Evolutionary conservation across 1,140 invertebrate genomes (phyloP).

Genomic region (fruit fly (Drosophila melanogaster)): Release_6_plus_ISO1_MT NC_004354.4:4858001-4858500

Average conservation of each 20-base stretch:
- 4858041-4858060: conserved; percentile 52
- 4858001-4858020: conserved; percentile 61
- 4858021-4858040: conserved; percentile 77
- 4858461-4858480: conserved; percentile 45
- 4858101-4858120: conserved; percentile 81
- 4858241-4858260: conserved; percentile 57
- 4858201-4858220: conserved; percentile 43
- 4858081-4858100: conserved; percentile 60
- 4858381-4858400: not conserved
- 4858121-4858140: conserved; percentile 59
- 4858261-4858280: conserved; percentile 15
- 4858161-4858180: too few relatives aligned
- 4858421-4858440: conserved; percentile 40
- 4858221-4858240: conserved; percentile 79
- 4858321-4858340: not conserved
- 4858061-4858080: conserved; percentile 34
- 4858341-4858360: not conserved
- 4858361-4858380: not conserved
- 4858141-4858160: conserved; percentile 37
- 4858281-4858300: not conserved
- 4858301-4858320: not conserved
- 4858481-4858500: conserved; percentile 70
- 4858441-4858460: conserved; percentile 58
- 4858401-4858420: not conserved
- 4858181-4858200: not conserved